These are phyloP conservation scores for Thalassophryne amazonica DNA, from an alignment of 2,797 vertebrate genomes.

Conservation along the genomic window DNA sequence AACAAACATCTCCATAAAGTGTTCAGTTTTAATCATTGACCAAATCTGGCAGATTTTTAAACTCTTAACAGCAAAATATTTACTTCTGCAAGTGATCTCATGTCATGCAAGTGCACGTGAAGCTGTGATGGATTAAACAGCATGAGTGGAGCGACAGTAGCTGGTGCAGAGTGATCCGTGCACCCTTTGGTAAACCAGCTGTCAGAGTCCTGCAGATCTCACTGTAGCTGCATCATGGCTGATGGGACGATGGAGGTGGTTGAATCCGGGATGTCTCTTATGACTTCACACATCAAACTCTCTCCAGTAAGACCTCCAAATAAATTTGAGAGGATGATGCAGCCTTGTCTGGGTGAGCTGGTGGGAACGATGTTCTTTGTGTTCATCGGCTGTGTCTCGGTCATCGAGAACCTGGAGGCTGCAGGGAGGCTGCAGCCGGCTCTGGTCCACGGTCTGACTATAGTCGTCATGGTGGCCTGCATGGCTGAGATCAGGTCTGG, in stretches of 20 bases:
- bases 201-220: conserved; percentile 4
- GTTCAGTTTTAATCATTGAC: conserved; percentile 16
- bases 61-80: not conserved
- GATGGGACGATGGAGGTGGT: conserved; percentile 56
- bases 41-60: conserved; percentile 18
- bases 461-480: conserved; percentile 70
- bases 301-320: not conserved
- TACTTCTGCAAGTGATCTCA: not conserved
- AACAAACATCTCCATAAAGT: conserved; percentile 1
- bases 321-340: conserved; percentile 68
- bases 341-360: conserved; percentile 84
- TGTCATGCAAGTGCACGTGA: not conserved
- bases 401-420: conserved; percentile 66
- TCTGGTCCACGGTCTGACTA: conserved; percentile 82
- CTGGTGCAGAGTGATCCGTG: not conserved
- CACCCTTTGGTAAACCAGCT: not conserved
- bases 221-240: conserved; percentile 10
- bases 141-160: conserved; percentile 3
- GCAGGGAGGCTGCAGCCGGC: conserved; percentile 81
- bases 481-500: conserved; percentile 84
- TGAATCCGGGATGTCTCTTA: conserved; percentile 19
- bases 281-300: conserved; percentile 9
- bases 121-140: conserved; percentile 3
- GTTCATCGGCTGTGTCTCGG: conserved; percentile 84
- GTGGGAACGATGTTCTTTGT: conserved; percentile 83